Evolutionary conservation across 2,888 invertebrate genomes (phyloP), one percentile per base, ranked within the genome.

Genomic region (Drosophila peninsularis): DNA sequence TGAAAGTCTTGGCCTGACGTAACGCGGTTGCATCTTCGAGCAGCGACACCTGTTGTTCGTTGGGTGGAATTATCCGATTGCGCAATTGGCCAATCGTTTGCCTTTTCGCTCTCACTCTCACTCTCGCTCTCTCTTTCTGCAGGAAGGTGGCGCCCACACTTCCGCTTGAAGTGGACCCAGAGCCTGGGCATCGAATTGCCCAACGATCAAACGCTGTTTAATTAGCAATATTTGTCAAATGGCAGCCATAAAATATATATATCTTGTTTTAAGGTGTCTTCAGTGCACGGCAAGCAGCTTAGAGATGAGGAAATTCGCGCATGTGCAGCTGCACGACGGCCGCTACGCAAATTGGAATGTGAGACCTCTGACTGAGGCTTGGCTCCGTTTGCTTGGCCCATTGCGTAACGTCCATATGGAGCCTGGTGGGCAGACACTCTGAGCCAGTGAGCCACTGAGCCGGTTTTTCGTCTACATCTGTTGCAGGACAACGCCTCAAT

Each of bases 291-390:
- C 50, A 53, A 58, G 61, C 34, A n/a, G 50, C 50, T 36, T 50
- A 36, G 21, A 36, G 36, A 64, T 73, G 70, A 74, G 72, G 75
- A 76, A 76, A 76, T 72, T 57, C 44, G 44, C 69, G 60, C 60
- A 57, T 57, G 56, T 62, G 77, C 82, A 76, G 68, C 74, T 69
- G 79, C 71, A 50, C 47, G 41, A 42, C 41, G 61, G 53, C 68
- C 65, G 78, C 82, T 76, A 79, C 81, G 86, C 77, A 79, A 84
- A 79, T 83, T 79, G 83, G 81, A 83, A 84, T 86, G 83, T 64
- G 73, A 86, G 83, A 84, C 83, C 83, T 84, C 83, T 84, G 86
- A 71, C 80, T 72, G 80, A 79, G 76, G 54, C 75, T 66, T 55
- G 70, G 73, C 67, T 53, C 67, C 69, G 66, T 66, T 76, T 60